phyloP scores from a whole-genome alignment of 2,113 vertebrate genomes.

The Hydropotes inermis region DNA sequence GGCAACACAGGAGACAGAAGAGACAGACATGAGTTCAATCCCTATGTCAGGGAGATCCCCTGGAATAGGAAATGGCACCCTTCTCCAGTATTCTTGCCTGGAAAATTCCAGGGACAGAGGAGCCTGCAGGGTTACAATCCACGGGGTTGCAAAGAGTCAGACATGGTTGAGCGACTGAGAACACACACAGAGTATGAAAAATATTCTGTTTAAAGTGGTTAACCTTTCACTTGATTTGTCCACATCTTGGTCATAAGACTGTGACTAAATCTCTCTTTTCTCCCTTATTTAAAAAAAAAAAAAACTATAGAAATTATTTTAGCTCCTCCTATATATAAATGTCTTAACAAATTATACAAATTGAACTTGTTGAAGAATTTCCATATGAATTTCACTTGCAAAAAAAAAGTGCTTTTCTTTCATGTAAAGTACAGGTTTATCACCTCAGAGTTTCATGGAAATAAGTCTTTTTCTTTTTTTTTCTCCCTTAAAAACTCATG shows the following conservation, averaged over 20 bases:
- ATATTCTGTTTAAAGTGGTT: conserved; percentile 21
- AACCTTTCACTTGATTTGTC: conserved; percentile 34
- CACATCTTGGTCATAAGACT: conserved; percentile 49
- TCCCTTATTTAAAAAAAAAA: neutral
- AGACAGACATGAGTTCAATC: neutral
- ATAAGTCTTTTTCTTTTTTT: conserved; percentile 29
- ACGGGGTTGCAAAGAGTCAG: neutral
- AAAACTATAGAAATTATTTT: conserved; percentile 50
- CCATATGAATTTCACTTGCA: conserved; percentile 58
- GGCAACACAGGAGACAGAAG: neutral
- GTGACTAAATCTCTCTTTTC: neutral
- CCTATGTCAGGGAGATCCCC: neutral
- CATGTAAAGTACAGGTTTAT: conserved; percentile 59
- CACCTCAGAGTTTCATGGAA: conserved; percentile 70
- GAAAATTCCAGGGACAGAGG: neutral
- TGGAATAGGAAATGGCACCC: neutral
- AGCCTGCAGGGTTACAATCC: neutral
- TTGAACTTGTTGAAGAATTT: conserved; percentile 54
- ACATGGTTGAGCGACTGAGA: neutral
- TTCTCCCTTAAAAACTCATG: conserved; percentile 46
- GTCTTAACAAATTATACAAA: conserved; percentile 57
- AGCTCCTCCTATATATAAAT: neutral
- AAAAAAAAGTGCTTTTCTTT: conserved; percentile 65
- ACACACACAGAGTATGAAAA: neutral
- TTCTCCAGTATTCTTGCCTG: neutral